phyloP scores from a whole-genome alignment of 2,797 vertebrate species.

The Coccyzus lansbergi region DNA sequence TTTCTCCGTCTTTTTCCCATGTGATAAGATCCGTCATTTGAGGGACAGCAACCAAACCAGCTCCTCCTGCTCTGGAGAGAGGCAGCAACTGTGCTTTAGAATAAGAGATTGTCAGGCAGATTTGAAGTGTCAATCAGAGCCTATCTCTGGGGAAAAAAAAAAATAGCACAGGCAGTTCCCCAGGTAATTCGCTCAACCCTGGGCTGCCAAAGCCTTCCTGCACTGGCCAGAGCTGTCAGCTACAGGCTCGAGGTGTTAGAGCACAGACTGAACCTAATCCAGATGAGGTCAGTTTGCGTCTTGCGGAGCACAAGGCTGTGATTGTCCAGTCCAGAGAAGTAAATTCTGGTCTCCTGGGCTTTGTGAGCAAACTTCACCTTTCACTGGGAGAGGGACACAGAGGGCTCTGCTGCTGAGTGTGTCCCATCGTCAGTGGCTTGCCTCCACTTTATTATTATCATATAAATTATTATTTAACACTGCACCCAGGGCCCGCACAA shows the following conservation, averaged over 20 bases:
- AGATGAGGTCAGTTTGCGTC: not conserved
- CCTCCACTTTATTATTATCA: not conserved
- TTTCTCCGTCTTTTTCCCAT: not conserved
- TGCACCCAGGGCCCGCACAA: not conserved
- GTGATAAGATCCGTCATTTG: slow-evolving; percentile 26
- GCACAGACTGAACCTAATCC: slow-evolving; percentile 8
- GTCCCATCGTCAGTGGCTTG: not conserved
- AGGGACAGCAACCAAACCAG: slow-evolving; percentile 44
- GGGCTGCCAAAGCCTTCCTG: slow-evolving; percentile 2
- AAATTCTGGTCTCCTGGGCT: not conserved
- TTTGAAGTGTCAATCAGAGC: slow-evolving; percentile 50
- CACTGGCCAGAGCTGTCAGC: slow-evolving; percentile 25
- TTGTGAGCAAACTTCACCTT: not conserved
- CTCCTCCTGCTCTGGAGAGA: slow-evolving; percentile 39
- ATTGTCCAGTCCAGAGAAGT: not conserved
- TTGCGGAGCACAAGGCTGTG: not conserved
- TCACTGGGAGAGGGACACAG: not conserved
- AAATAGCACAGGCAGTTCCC: slow-evolving; percentile 36
- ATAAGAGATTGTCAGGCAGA: slow-evolving; percentile 53
- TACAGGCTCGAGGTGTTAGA: not conserved
- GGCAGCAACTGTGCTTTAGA: slow-evolving; percentile 26
- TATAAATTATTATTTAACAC: slow-evolving; percentile 21
- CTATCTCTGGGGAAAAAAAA: slow-evolving; percentile 40
- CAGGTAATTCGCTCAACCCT: slow-evolving; percentile 18
- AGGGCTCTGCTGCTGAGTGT: not conserved